A percentile compares a stretch with the other conserved stretches of the same genome.
Evolutionary conservation across 2,797 vertebrate species (phyloP).

Genomic region (Anguilla anguilla): DNA sequence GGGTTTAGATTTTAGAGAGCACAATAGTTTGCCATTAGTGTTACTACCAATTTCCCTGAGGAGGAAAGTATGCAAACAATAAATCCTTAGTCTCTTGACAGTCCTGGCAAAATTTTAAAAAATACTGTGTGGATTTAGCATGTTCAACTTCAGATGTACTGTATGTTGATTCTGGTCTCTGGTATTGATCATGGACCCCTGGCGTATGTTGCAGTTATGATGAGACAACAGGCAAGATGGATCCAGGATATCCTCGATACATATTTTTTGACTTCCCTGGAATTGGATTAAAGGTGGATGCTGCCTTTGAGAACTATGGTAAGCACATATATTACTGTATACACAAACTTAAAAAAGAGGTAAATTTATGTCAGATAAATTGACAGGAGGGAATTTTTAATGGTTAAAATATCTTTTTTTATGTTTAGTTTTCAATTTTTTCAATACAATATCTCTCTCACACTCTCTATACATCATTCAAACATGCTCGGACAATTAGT

Average conservation of each 20-base stretch:
- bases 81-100: not conserved
- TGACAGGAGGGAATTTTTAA: no score
- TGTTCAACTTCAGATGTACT: not conserved
- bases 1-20: no score
- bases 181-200: not conserved
- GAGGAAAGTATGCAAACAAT: no score
- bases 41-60: no score
- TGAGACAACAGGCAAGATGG: slow-evolving; percentile 58
- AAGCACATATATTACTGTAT: slow-evolving; percentile 44
- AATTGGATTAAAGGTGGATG: slow-evolving; percentile 72
- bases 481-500: no score
- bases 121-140: not conserved
- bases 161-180: not conserved
- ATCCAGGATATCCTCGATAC: slow-evolving; percentile 56
- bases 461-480: not conserved
- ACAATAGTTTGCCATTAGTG: no score
- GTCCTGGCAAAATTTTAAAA: not conserved
- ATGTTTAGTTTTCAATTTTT: not conserved
- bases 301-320: slow-evolving; percentile 78
- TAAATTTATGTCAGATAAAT: not conserved
- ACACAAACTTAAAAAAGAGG: not conserved
- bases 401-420: not conserved
- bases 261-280: slow-evolving; percentile 64
- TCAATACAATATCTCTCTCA: not conserved
- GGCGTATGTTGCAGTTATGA: slow-evolving; percentile 58